Evolutionary conservation across 2,797 vertebrate genomes (phyloP).

Genomic region (Coracias cyanogaster): DNA sequence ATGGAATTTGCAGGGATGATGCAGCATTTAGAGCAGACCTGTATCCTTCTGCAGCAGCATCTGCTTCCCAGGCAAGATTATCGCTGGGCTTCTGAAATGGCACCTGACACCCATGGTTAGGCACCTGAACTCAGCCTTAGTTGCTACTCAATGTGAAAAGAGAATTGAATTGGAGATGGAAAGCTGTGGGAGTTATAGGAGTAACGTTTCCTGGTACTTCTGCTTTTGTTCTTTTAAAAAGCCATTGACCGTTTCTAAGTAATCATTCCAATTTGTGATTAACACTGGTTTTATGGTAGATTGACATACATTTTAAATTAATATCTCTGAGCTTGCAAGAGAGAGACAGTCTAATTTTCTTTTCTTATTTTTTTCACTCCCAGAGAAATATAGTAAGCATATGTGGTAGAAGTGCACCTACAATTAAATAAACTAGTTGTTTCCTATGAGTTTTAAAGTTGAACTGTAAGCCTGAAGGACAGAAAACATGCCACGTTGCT

Average conservation of each 20-base stretch:
- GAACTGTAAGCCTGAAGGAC: conserved; percentile 4
- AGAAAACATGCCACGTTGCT: conserved; percentile 1
- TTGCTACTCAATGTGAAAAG: conserved; percentile 21
- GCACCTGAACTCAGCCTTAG: neutral
- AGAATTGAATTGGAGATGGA: neutral
- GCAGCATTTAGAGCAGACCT: neutral
- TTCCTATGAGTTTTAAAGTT: conserved; percentile 1
- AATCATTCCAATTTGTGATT: conserved; percentile 14
- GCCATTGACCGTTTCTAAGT: neutral
- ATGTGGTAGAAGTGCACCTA: conserved; percentile 1
- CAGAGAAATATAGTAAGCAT: neutral
- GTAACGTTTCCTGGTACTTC: neutral
- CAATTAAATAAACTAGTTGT: neutral
- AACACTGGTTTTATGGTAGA: neutral
- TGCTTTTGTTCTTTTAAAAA: neutral
- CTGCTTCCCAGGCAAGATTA: neutral
- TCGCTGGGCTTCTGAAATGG: neutral
- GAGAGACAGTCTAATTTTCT: neutral
- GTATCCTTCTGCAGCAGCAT: neutral
- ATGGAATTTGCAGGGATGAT: neutral
- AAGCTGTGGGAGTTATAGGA: neutral
- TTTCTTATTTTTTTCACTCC: neutral
- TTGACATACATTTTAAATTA: neutral
- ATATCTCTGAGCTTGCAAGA: neutral
- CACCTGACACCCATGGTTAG: neutral